Conservation (phyloP, 2,113 vertebrate genomes). For the Phoenicopterus ruber region DNA sequence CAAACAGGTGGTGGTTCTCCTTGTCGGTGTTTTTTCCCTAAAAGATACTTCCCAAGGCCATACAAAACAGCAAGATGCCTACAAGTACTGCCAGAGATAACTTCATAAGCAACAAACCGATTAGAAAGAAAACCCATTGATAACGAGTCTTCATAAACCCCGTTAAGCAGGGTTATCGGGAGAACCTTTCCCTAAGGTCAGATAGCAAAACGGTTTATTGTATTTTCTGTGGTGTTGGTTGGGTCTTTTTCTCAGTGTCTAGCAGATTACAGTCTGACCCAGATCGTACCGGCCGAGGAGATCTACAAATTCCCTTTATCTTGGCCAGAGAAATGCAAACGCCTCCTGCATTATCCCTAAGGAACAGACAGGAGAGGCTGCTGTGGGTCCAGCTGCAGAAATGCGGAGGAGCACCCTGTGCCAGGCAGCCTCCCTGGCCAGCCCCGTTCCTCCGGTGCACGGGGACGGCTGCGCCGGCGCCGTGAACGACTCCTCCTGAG, state of each 20-base stretch:
- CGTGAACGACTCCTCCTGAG: not conserved
- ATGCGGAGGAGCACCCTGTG: rapidly evolving
- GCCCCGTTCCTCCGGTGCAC: not conserved
- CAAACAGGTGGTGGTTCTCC: not conserved
- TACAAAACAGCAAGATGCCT: not conserved
- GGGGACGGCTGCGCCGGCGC: rapidly evolving
- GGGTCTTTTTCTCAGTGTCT: not conserved
- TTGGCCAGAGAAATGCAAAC: not conserved
- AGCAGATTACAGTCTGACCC: not conserved
- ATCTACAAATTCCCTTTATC: not conserved
- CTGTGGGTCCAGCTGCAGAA: not conserved
- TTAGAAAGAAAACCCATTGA: not conserved
- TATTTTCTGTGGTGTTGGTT: not conserved
- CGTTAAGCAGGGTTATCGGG: not conserved
- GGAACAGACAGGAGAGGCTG: not conserved
- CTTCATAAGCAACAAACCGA: not conserved
- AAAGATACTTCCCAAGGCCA: not conserved
- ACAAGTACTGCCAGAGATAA: not conserved
- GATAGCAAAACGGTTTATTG: not conserved
- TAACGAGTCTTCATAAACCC: not conserved
- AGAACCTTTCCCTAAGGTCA: not conserved
- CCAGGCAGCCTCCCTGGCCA: not conserved
- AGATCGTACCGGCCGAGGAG: not conserved
- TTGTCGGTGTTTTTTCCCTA: not conserved
- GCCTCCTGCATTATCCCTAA: not conserved